Conservation (phyloP, 1,140 invertebrate genomes). For the Temnothorax longispinosus region DNA sequence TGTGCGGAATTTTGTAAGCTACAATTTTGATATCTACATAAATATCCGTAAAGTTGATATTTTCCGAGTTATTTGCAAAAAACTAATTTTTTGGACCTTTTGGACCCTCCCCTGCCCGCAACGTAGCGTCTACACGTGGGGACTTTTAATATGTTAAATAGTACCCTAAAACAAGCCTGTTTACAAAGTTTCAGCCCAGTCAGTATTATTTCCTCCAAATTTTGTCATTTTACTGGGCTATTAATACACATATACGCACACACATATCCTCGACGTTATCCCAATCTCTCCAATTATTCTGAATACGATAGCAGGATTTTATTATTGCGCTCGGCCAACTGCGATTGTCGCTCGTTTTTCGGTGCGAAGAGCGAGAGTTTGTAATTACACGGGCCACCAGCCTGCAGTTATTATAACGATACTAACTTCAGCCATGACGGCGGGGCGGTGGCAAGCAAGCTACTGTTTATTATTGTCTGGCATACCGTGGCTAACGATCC, state of each 20-base stretch:
- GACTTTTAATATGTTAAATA: no score
- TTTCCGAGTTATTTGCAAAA: no score
- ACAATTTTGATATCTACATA: no score
- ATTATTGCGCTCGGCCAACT: neutral
- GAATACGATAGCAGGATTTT: conserved; percentile 15
- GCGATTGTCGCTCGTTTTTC: neutral
- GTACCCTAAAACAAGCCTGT: no score
- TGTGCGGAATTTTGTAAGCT: no score
- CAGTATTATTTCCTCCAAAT: no score
- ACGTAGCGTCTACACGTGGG: no score
- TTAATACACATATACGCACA: neutral
- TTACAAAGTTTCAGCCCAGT: no score
- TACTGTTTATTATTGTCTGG: conserved; percentile 66
- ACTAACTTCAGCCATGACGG: conserved; percentile 7
- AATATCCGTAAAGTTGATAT: no score
- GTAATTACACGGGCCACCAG: conserved; percentile 50
- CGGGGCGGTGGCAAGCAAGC: neutral
- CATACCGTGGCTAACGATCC: conserved; percentile 61
- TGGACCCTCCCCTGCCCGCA: no score
- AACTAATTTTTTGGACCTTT: no score
- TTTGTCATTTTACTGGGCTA: no score
- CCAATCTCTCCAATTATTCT: neutral
- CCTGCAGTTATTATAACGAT: conserved; percentile 32
- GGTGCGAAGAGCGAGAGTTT: neutral
- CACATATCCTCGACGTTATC: neutral